Conservation (phyloP, 2,888 invertebrate species). For the Dascillus cervinus region DNA sequence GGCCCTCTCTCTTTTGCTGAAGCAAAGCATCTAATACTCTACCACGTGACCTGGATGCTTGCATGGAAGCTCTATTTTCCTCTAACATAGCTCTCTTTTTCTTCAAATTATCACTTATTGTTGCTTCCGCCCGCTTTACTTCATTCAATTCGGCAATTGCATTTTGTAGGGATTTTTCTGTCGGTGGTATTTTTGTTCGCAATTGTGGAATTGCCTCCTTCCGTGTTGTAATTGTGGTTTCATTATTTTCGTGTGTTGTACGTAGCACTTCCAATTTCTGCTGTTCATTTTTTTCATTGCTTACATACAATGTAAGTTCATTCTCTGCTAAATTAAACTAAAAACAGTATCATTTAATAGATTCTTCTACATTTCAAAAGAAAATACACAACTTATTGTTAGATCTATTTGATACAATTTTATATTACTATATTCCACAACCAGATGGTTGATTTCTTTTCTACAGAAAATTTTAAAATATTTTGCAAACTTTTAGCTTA, state of each 20-base stretch:
- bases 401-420: no score
- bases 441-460: no score
- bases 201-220: conserved; percentile 37
- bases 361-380: no score
- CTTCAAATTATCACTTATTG: conserved; percentile 43
- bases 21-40: conserved; percentile 70
- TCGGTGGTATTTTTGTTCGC: conserved; percentile 46
- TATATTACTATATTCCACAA: no score
- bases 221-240: conserved; percentile 43
- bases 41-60: conserved; percentile 60
- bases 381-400: no score
- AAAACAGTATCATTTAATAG: conserved; percentile 8
- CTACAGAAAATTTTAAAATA: no score
- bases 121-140: conserved; percentile 47
- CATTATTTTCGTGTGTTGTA: conserved; percentile 34
- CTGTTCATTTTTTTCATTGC: conserved; percentile 58
- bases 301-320: conserved; percentile 69
- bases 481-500: no score
- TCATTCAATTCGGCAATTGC: conserved; percentile 47
- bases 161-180: conserved; percentile 43
- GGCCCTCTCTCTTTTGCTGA: conserved; percentile 71
- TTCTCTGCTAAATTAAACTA: conserved; percentile 59
- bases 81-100: conserved; percentile 51
- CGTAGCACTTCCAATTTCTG: conserved; percentile 55
- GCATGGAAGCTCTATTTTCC: conserved; percentile 65